Evolutionary conservation across 2,113 vertebrate genomes (phyloP), one percentile per base, ranked within the genome.

Genomic region (Archilochus colubris): DNA sequence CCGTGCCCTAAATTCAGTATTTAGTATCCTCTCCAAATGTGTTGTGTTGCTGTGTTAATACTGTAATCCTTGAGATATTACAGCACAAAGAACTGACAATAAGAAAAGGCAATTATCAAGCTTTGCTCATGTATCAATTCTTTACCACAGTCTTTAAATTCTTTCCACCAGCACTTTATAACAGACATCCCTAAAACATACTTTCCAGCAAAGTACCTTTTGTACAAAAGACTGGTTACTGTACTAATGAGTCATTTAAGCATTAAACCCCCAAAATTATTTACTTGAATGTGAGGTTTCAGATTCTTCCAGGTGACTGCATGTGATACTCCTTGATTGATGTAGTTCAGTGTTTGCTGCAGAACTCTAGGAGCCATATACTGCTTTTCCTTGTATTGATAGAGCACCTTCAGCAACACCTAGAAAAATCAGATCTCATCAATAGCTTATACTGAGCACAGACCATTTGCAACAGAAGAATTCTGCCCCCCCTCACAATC

Each of bases 231-330:
- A 59, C 44, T 81, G 53, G 88, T 33, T 67, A 69, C 86, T 5
- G 19, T 19, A 94, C 4, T 27, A 33, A 18, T 70, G 33, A 82
- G 10, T 81, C 50, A 93, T 25, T 1, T 4, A 70, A 63, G 20
- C 13, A 82, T 28, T 53, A 88, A 83, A 90, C 17, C 44, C 55
- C 6, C 0, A 76, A 82, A 94, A 83, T 38, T 12, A 46, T 83
- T 98, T 98, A 99, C 99, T 98, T 99, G 99, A 96, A 99, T 99
- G 96, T 99, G 99, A 87, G 98, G 99, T 93, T 99, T 99, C 90
- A 99, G 98, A 97, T 99, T 99, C 97, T 99, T 99, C 99, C 99
- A 99, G 55, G 99, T 99, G 84, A 99, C 95, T 31, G 99, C 99
- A 50, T 99, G 99, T 36, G 99, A 99, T 89, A 99, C 99, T 89